Evolutionary conservation across 2,888 invertebrate species (phyloP), one percentile per base, ranked within the genome.

Genomic region (Spodoptera exigua): DNA sequence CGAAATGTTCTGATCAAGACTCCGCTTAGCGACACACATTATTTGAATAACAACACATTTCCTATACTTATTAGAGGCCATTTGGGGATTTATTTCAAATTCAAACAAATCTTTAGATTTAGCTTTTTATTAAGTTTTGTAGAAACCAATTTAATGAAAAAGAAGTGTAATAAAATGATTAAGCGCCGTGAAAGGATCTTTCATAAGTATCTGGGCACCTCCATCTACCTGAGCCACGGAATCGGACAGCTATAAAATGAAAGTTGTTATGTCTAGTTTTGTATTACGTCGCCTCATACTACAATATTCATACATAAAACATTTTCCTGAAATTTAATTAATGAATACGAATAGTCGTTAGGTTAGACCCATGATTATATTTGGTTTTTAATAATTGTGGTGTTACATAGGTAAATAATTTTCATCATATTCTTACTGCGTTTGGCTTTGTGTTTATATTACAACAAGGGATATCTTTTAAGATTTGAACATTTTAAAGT

Each of bases 241-340:
- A 80, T 82, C 72, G 75, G 76, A 80, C 74, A 82, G 76, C 70
- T 70, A 78, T 76, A 70, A 82, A 79, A 81, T 75, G 83, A 82
- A 85, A 86, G 85, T 82, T 78, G 86, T 84, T 80, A 81, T 76
- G 78, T 82, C 81, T 82, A 79, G 72, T 77, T 76, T 78, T 63
- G 68, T 61, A 53, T 67, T 58, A 69, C 64, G 70, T 79, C 78
- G 79, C 65, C 63, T 77, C 74, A 67, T 58, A 17, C 17, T 40
- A 27, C 27, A 27, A 27, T 40, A 17, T 40, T 40, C 64, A 44
- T 43, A 43, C 36, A 36, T 14, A 17, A 9, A 18, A 13, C 44
- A 59, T 61, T 67, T 69, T 49, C 17, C 34, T 49, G 34, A 62
- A 45, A 27, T 27, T 27, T 27, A 0, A 27, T 27, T 27, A 27